These are phyloP conservation scores for Heteropelma amictum DNA, from an alignment of 2,888 invertebrate species.

Conservation along the genomic window DNA sequence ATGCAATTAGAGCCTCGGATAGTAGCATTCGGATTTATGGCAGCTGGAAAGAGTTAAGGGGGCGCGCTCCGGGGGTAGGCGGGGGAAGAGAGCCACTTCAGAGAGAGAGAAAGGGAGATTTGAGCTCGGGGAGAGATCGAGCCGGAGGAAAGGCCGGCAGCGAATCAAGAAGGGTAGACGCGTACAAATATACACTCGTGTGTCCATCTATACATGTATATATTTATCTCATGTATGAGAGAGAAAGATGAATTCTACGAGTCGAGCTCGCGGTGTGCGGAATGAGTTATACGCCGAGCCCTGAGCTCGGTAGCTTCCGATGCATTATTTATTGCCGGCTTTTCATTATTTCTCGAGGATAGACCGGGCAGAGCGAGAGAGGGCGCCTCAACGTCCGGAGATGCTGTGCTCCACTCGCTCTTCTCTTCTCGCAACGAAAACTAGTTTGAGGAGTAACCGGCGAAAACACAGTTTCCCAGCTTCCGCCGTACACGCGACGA, in stretches of 20 bases:
- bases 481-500: slow-evolving; percentile 36
- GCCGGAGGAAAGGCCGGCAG: slow-evolving; percentile 47
- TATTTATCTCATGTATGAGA: not conserved
- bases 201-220: not conserved
- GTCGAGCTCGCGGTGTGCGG: slow-evolving; percentile 61
- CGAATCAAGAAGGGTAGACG: slow-evolving; percentile 43
- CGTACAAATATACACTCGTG: not conserved
- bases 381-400: no score
- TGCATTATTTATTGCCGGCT: slow-evolving; percentile 77
- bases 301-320: slow-evolving; percentile 74
- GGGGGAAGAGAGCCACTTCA: slow-evolving; percentile 29
- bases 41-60: slow-evolving; percentile 66
- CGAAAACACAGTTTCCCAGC: slow-evolving; percentile 45
- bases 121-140: slow-evolving; percentile 59
- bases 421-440: slow-evolving; percentile 31
- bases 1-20: slow-evolving; percentile 77
- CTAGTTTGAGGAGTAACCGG: slow-evolving; percentile 35
- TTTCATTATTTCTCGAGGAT: slow-evolving; percentile 75
- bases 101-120: slow-evolving; percentile 53
- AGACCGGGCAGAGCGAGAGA: no score
- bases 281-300: slow-evolving; percentile 76
- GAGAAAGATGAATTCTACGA: slow-evolving; percentile 34
- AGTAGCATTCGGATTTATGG: slow-evolving; percentile 77
- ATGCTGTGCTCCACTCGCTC: slow-evolving; percentile 21
- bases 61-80: slow-evolving; percentile 34